Conservation (phyloP, 2,797 vertebrate genomes). For the Melanotaenia nigrans region DNA sequence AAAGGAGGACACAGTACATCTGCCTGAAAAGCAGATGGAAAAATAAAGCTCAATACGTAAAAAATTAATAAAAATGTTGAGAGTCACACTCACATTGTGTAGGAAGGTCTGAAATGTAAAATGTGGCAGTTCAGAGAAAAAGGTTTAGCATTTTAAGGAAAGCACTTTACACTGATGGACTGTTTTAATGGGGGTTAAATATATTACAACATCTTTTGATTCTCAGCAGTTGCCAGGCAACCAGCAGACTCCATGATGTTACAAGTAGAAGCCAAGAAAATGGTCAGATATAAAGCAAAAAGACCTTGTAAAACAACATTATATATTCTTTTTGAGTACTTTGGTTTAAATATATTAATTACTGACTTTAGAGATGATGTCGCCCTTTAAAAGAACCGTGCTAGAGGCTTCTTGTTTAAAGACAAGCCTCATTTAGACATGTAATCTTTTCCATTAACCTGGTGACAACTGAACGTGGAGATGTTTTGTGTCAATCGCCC, state of each 20-base stretch:
- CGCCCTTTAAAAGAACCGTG: not conserved
- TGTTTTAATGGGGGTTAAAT: not conserved
- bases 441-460: not conserved
- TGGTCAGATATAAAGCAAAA: not conserved
- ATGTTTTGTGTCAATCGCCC: not conserved
- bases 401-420: not conserved
- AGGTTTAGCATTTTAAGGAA: not conserved
- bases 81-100: not conserved
- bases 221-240: slow-evolving; percentile 12
- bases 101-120: not conserved
- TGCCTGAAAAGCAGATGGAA: slow-evolving; percentile 83
- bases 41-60: not conserved
- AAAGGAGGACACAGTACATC: slow-evolving; percentile 95
- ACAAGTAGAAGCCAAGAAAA: not conserved
- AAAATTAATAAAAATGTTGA: not conserved
- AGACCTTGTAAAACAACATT: not conserved
- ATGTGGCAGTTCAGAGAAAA: not conserved
- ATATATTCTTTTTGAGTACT: not conserved
- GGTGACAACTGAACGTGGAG: not conserved
- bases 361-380: not conserved
- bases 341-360: not conserved
- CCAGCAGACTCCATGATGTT: not conserved
- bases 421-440: not conserved
- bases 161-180: not conserved
- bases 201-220: not conserved